These are phyloP conservation scores for Empidonax alnorum DNA, from an alignment of 2,113 vertebrate genomes.

Conservation along the genomic window DNA sequence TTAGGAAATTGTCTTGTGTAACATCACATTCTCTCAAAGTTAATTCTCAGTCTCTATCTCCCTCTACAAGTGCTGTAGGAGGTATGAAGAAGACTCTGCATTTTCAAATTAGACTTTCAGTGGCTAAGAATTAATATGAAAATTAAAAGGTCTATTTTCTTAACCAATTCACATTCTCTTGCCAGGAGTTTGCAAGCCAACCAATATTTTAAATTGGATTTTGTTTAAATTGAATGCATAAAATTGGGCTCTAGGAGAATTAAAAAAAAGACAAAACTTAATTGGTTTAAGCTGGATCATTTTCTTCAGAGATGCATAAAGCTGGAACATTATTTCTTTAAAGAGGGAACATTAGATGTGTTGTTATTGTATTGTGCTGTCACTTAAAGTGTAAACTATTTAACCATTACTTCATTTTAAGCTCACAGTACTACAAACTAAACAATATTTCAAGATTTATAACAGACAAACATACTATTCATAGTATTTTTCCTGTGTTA, in stretches of 20 bases:
- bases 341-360: not conserved
- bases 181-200: not conserved
- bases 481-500: not conserved
- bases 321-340: conserved; percentile 8
- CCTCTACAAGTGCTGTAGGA: not conserved
- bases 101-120: conserved; percentile 40
- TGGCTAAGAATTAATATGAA: conserved; percentile 42
- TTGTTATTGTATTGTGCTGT: not conserved
- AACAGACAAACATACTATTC: not conserved
- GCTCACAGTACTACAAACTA: not conserved
- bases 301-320: conserved; percentile 21
- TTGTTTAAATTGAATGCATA: conserved; percentile 17
- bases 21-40: not conserved
- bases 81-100: not conserved
- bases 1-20: not conserved
- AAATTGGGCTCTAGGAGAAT: conserved; percentile 31
- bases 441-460: not conserved
- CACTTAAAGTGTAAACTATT: not conserved
- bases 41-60: not conserved
- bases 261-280: not conserved
- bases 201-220: conserved; percentile 30
- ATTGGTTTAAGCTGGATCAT: not conserved
- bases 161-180: not conserved
- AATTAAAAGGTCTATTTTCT: conserved; percentile 42
- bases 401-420: not conserved